phyloP scores from a whole-genome alignment of 2,797 vertebrate genomes.

The Oceanodroma leucorhoa region DNA sequence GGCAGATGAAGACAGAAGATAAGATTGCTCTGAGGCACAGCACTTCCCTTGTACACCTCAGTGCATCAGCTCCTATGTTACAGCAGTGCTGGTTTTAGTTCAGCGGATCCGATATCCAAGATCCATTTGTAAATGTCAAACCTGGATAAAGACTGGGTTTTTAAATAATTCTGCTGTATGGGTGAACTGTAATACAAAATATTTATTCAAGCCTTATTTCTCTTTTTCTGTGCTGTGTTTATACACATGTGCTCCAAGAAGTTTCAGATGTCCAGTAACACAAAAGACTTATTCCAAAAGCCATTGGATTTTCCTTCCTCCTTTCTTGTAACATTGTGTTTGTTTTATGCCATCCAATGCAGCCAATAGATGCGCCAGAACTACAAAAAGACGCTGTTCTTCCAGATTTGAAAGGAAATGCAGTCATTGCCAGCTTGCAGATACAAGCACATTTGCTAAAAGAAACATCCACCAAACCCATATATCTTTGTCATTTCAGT shows the following conservation, averaged over 20 bases:
- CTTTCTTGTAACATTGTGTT: not conserved
- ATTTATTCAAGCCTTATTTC: not conserved
- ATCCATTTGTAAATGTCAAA: not conserved
- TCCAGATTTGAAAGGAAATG: conserved; percentile 14
- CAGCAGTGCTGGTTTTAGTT: not conserved
- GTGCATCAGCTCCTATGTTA: accelerated
- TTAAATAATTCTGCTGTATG: not conserved
- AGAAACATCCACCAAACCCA: conserved; percentile 15
- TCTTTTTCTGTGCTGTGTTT: not conserved
- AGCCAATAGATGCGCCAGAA: not conserved
- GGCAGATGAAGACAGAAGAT: not conserved
- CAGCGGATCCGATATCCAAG: not conserved
- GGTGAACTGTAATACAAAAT: not conserved
- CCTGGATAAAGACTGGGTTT: not conserved
- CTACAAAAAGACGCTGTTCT: not conserved
- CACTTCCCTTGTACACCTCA: not conserved
- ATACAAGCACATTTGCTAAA: conserved; percentile 26
- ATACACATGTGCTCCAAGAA: not conserved
- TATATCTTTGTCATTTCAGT: not conserved
- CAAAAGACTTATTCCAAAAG: not conserved
- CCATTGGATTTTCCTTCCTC: not conserved
- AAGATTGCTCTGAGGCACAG: not conserved
- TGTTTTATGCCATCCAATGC: not conserved
- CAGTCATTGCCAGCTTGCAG: not conserved
- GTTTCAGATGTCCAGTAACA: not conserved